Percentiles rank a stretch among this genome's conserved stretches.
Evolutionary conservation across 1,140 invertebrate genomes (phyloP).

Genomic region (Ceratina calcarata): DNA sequence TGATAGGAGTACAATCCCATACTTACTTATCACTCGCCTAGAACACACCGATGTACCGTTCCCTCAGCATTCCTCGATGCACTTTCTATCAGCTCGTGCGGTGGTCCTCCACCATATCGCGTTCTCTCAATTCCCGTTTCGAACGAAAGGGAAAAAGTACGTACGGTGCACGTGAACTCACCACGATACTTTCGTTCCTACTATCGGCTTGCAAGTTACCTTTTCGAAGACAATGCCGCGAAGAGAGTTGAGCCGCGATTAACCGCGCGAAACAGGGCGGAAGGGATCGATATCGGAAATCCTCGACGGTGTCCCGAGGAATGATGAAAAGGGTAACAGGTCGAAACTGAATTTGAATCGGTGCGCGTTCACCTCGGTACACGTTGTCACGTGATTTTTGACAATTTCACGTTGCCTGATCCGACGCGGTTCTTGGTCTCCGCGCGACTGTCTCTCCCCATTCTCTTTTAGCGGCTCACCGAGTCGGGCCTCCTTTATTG

Average conservation of each 20-base stretch:
- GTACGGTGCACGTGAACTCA: neutral
- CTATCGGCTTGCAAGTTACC: slow-evolving; percentile 1
- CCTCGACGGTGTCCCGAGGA: neutral
- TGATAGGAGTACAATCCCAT: too few relatives aligned
- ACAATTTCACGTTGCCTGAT: slow-evolving; percentile 44
- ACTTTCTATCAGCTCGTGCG: slow-evolving; percentile 32
- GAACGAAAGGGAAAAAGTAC: neutral
- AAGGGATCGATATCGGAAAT: slow-evolving; percentile 25
- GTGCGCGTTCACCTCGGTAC: neutral
- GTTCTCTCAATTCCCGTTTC: neutral
- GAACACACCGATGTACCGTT: slow-evolving; percentile 21
- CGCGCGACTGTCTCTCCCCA: slow-evolving; percentile 64
- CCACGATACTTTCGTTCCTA: neutral
- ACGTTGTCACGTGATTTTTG: slow-evolving; percentile 54
- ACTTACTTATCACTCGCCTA: slow-evolving; percentile 26
- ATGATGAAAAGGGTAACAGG: neutral
- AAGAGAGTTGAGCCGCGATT: neutral
- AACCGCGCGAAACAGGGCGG: slow-evolving; percentile 24
- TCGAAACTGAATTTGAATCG: neutral
- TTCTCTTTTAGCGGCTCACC: slow-evolving; percentile 52
- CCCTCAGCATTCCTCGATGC: slow-evolving; percentile 25
- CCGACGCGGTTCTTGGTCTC: slow-evolving; percentile 61
- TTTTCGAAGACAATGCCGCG: neutral
- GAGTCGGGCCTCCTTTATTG: slow-evolving; percentile 52
- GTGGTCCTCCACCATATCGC: neutral